A percentile compares a stretch with the other conserved stretches of the same genome.
Conservation (phyloP, 30 jellyfish, hydroid and myxozoan species). For the Calvadosia cruxmelitensis region DNA sequence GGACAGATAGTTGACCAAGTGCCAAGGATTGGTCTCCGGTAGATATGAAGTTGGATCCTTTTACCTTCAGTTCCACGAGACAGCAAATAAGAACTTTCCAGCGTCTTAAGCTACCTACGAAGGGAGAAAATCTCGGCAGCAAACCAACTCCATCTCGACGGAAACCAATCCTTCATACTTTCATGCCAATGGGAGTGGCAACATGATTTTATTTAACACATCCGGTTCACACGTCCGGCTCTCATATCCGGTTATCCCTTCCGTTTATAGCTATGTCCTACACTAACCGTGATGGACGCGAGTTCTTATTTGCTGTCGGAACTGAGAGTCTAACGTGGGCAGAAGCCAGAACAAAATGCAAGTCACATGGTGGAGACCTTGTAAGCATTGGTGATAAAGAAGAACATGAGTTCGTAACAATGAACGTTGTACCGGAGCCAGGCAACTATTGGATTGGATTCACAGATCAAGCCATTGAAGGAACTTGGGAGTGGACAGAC, state of each 20-base stretch:
- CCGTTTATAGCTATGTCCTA: conserved; percentile 75
- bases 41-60: neutral
- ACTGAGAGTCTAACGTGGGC: conserved; percentile 65
- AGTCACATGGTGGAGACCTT: conserved; percentile 80
- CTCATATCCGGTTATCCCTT: neutral
- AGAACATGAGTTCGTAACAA: conserved; percentile 68
- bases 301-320: conserved; percentile 86
- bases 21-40: neutral
- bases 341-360: conserved; percentile 76
- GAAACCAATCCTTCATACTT: neutral
- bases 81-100: conserved; percentile 1
- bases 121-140: too few species aligned
- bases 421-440: conserved; percentile 52
- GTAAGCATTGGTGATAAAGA: conserved; percentile 78
- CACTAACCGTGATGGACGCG: conserved; percentile 96
- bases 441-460: conserved; percentile 90
- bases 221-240: neutral
- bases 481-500: conserved; percentile 92
- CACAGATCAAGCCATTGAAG: conserved; percentile 76
- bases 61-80: neutral
- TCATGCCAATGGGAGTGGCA: too few species aligned
- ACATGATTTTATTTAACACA: neutral
- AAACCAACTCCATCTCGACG: too few species aligned
- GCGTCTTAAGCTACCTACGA: too few species aligned
- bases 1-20: too few species aligned